These are phyloP conservation scores for Nomada lathburiana DNA, from an alignment of 2,888 invertebrate genomes.

Conservation along the genomic window DNA sequence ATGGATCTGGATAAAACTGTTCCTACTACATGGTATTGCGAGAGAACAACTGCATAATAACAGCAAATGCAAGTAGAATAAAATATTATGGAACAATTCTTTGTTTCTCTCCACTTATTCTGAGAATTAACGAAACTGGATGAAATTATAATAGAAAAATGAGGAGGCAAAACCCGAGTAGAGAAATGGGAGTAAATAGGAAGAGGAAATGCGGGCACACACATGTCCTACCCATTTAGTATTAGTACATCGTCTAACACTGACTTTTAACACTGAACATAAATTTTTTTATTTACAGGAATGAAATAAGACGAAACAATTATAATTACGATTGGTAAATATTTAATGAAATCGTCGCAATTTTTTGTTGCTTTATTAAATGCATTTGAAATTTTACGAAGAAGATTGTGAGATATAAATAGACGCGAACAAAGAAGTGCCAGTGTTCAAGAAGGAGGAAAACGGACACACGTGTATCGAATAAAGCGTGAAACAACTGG, in stretches of 20 bases:
- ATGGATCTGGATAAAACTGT: too few relatives aligned
- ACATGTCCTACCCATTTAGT: neutral
- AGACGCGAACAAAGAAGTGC: neutral
- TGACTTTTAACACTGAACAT: neutral
- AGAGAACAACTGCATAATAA: too few relatives aligned
- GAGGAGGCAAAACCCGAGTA: neutral
- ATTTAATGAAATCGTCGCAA: too few relatives aligned
- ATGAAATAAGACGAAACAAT: too few relatives aligned
- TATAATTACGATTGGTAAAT: too few relatives aligned
- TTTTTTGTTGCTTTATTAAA: too few relatives aligned
- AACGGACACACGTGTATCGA: constrained; percentile 10
- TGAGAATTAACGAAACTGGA: neutral
- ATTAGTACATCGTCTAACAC: neutral
- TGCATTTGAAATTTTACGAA: neutral
- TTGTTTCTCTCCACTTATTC: too few relatives aligned
- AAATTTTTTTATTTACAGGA: too few relatives aligned
- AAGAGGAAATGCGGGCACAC: constrained; percentile 6
- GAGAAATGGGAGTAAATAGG: neutral
- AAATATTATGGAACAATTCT: too few relatives aligned
- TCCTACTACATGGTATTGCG: too few relatives aligned
- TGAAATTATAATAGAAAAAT: neutral
- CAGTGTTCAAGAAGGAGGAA: constrained; percentile 31
- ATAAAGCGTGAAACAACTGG: constrained; percentile 67
- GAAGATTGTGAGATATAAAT: neutral
- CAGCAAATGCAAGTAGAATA: too few relatives aligned